Percentiles rank a stretch among this genome's conserved stretches.
phyloP scores from a whole-genome alignment of 1,140 invertebrate species.

The Mizuhopecten yessoensis region DNA sequence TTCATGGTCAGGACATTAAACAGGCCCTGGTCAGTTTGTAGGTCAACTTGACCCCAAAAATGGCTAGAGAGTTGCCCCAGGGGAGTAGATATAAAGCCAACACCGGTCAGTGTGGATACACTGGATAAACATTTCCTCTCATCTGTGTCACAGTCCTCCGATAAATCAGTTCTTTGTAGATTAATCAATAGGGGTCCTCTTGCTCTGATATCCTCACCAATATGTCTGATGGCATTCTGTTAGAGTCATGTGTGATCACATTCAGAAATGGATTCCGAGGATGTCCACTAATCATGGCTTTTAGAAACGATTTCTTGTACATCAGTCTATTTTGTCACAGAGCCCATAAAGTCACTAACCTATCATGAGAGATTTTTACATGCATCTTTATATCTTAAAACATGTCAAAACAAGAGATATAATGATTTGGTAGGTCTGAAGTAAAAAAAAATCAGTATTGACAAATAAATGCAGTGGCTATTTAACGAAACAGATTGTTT shows the following conservation, averaged over 20 bases:
- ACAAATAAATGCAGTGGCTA: no score
- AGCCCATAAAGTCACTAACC: no score
- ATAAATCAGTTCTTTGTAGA: conserved; percentile 28
- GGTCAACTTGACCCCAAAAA: conserved; percentile 20
- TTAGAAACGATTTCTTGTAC: no score
- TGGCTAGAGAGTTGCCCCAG: not conserved
- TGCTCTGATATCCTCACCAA: not conserved
- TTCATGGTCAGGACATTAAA: conserved; percentile 38
- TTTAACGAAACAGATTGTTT: not conserved
- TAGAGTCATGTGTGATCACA: not conserved
- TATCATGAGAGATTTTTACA: no score
- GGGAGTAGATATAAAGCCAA: not conserved
- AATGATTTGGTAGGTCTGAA: no score
- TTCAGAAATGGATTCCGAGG: not conserved
- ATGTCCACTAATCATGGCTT: not conserved
- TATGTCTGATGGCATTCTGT: conserved; percentile 10
- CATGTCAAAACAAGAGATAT: no score
- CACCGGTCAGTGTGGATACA: not conserved
- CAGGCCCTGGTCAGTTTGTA: conserved; percentile 29
- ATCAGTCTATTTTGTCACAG: no score
- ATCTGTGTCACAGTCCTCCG: not conserved
- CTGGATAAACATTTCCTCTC: conserved; percentile 25
- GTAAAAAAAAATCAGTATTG: no score
- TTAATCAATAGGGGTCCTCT: conserved; percentile 1
- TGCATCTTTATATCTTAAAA: no score